Percentiles rank a stretch among this genome's conserved stretches.
These are phyloP conservation scores for Ariolimax columbianus DNA, from an alignment of 2,888 invertebrate genomes.

Conservation along the genomic window DNA sequence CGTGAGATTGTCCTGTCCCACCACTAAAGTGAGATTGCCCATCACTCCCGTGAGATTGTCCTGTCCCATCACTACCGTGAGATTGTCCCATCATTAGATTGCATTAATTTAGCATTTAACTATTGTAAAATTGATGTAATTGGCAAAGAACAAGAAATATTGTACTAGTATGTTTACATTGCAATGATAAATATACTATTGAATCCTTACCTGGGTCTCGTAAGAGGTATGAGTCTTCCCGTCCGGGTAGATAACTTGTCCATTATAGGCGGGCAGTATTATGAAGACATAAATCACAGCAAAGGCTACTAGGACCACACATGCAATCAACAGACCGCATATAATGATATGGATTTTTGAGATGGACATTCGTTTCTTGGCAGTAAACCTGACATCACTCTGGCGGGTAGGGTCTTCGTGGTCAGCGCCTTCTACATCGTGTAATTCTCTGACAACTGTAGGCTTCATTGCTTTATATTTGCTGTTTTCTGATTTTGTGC, in stretches of 20 bases:
- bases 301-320: conserved; percentile 23
- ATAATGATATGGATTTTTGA: conserved; percentile 31
- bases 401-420: background rate
- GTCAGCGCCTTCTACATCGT: background rate
- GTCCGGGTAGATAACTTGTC: conserved; percentile 20
- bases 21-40: too few relatives aligned
- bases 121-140: too few relatives aligned
- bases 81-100: too few relatives aligned
- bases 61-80: too few relatives aligned
- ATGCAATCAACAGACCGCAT: conserved; percentile 22
- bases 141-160: too few relatives aligned
- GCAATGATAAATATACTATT: background rate
- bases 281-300: conserved; percentile 35
- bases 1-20: too few relatives aligned
- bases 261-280: conserved; percentile 26
- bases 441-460: conserved; percentile 23
- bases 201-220: background rate
- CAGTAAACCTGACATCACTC: background rate
- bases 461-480: conserved; percentile 42
- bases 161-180: background rate
- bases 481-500: background rate
- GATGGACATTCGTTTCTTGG: background rate
- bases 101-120: too few relatives aligned
- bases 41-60: too few relatives aligned
- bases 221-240: conserved; percentile 5